Percentiles rank a stretch among this genome's conserved stretches.
These are phyloP conservation scores for Dendrocopos noguchii DNA, from an alignment of 2,113 vertebrate species.

Conservation along the genomic window DNA sequence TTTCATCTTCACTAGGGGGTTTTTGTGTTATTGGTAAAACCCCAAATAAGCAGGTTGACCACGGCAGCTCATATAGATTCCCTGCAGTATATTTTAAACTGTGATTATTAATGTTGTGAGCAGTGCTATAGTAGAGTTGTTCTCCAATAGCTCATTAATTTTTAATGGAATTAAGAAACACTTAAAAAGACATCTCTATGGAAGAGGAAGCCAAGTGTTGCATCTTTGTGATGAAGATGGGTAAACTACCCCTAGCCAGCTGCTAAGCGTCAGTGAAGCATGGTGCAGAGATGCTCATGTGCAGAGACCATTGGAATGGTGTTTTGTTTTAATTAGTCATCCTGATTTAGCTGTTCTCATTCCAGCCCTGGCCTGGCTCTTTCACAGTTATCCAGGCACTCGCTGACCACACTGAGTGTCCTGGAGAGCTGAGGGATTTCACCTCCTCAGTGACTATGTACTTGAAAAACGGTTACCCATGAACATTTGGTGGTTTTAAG, in stretches of 20 bases:
- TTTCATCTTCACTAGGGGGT: not conserved
- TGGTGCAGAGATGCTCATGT: not conserved
- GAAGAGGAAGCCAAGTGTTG: not conserved
- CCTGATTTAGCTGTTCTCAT: not conserved
- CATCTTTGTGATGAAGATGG: not conserved
- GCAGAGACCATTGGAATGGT: not conserved
- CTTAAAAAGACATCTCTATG: not conserved
- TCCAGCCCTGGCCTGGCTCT: not conserved
- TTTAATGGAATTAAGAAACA: constrained; percentile 7
- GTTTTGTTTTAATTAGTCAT: constrained; percentile 10
- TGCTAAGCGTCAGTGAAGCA: not conserved
- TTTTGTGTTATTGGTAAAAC: not conserved
- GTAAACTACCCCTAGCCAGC: not conserved
- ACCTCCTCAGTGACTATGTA: not conserved
- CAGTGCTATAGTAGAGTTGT: not conserved
- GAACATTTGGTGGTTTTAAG: constrained; percentile 16
- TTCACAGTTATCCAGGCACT: not conserved
- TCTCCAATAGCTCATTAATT: not conserved
- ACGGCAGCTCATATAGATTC: not conserved
- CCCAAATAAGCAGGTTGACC: not conserved
- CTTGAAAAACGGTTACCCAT: not conserved
- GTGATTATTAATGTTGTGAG: not conserved
- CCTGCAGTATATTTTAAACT: not conserved
- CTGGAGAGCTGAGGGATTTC: not conserved
- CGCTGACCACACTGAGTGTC: not conserved